Evolutionary conservation across 1,140 invertebrate species (phyloP).

Genomic region (Cherax quadricarinatus): DNA sequence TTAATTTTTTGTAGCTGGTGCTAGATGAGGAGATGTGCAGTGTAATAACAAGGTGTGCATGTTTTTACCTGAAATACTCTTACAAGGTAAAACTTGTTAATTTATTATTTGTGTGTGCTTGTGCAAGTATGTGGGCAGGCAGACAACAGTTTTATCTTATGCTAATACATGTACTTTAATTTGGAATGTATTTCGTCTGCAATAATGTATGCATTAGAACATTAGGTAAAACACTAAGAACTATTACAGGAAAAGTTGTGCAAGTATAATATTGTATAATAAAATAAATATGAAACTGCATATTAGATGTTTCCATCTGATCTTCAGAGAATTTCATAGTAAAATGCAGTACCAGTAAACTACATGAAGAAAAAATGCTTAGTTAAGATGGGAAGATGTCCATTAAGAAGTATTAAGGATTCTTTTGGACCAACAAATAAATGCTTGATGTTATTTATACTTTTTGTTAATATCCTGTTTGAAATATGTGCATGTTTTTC

Average conservation of each 20-base stretch:
- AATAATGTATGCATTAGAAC: background rate
- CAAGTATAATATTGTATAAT: background rate
- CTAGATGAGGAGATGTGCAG: slow-evolving; percentile 35
- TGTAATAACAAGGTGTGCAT: background rate
- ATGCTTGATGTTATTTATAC: too few species aligned
- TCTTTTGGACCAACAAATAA: too few species aligned
- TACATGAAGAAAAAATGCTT: too few species aligned
- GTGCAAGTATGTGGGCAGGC: background rate
- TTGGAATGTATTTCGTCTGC: background rate
- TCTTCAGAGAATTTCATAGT: background rate
- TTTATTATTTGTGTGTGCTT: background rate
- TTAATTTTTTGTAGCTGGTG: slow-evolving; percentile 51
- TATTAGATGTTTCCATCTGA: background rate
- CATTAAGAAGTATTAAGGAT: too few species aligned
- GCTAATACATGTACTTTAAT: background rate
- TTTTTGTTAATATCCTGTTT: too few species aligned
- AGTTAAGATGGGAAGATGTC: too few species aligned
- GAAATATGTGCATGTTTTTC: too few species aligned
- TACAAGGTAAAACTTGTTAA: background rate
- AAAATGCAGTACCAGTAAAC: too few species aligned
- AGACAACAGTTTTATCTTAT: background rate
- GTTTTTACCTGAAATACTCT: slow-evolving; percentile 5
- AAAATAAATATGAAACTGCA: background rate
- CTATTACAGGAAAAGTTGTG: too few species aligned
- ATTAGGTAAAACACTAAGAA: background rate